These are phyloP conservation scores for Galerucella pusilla DNA, from an alignment of 2,888 invertebrate genomes.

Conservation along the genomic window DNA sequence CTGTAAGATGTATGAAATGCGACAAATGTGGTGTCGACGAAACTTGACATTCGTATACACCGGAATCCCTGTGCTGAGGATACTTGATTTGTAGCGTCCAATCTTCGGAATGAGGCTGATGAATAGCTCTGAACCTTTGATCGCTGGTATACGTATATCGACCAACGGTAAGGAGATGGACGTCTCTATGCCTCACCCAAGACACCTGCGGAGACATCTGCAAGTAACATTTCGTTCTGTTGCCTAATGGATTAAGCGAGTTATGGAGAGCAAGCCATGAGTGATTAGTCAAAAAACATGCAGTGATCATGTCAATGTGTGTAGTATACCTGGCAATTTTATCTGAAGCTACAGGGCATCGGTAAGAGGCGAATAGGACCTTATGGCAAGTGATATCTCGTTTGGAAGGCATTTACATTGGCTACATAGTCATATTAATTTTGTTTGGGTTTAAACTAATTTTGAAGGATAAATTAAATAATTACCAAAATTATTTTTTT, in stretches of 20 bases:
- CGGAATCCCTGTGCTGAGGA: conserved; percentile 89
- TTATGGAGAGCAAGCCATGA: conserved; percentile 31
- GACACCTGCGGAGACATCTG: conserved; percentile 85
- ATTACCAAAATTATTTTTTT: too few species aligned
- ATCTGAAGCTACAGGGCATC: too few species aligned
- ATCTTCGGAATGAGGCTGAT: conserved; percentile 87
- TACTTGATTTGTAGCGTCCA: conserved; percentile 94
- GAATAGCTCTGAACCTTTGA: conserved; percentile 89
- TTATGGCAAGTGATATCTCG: too few species aligned
- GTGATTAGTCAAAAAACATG: conserved; percentile 18
- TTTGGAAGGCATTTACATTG: too few species aligned
- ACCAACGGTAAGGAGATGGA: conserved; percentile 89
- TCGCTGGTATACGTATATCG: conserved; percentile 92
- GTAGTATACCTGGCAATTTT: too few species aligned
- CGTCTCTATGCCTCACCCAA: conserved; percentile 91
- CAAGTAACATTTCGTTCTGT: conserved; percentile 54
- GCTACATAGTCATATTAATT: too few species aligned
- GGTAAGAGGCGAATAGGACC: too few species aligned
- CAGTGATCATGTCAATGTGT: neutral
- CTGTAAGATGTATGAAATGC: conserved; percentile 89
- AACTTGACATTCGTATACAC: conserved; percentile 94
- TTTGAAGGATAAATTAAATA: too few species aligned
- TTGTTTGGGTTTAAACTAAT: too few species aligned
- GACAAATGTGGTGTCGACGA: conserved; percentile 94
- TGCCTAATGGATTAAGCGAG: conserved; percentile 44